phyloP scores from a whole-genome alignment of 2,888 invertebrate genomes.

The Aquatica leii region DNA sequence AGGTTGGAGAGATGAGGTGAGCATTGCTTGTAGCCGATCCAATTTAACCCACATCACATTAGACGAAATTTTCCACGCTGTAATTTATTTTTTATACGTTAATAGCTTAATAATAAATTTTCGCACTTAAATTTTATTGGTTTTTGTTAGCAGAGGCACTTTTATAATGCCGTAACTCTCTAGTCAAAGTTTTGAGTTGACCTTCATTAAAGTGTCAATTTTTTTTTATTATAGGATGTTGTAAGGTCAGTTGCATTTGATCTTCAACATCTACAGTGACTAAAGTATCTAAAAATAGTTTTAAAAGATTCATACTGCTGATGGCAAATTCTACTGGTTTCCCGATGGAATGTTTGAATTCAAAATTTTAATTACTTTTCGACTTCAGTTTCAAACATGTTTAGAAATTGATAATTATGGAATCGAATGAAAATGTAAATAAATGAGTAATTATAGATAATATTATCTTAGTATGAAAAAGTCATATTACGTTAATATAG shows the following conservation, averaged over 20 bases:
- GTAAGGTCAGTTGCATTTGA: slow-evolving; percentile 22
- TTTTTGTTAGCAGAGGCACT: background rate
- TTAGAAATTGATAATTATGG: no score
- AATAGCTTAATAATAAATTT: slow-evolving; percentile 10
- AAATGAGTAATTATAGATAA: slow-evolving; percentile 3
- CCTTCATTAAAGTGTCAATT: slow-evolving; percentile 5
- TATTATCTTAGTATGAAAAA: no score
- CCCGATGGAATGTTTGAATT: background rate
- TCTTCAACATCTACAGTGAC: slow-evolving; percentile 13
- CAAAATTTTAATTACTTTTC: background rate
- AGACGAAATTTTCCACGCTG: slow-evolving; percentile 8
- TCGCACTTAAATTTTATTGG: background rate
- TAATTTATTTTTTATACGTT: slow-evolving; percentile 16
- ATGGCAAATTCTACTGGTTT: background rate
- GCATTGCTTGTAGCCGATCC: slow-evolving; percentile 19
- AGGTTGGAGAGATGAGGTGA: slow-evolving; percentile 94
- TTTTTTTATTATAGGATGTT: slow-evolving; percentile 16
- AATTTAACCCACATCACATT: background rate
- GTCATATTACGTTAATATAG: no score
- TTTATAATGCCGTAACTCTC: slow-evolving; percentile 5
- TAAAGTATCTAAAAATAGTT: slow-evolving; percentile 18
- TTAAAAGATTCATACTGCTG: background rate
- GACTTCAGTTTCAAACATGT: no score
- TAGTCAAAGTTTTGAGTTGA: slow-evolving; percentile 1
- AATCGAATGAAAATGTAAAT: no score